Conservation (phyloP, 2,113 vertebrate species). For the Hemicordylus capensis region DNA sequence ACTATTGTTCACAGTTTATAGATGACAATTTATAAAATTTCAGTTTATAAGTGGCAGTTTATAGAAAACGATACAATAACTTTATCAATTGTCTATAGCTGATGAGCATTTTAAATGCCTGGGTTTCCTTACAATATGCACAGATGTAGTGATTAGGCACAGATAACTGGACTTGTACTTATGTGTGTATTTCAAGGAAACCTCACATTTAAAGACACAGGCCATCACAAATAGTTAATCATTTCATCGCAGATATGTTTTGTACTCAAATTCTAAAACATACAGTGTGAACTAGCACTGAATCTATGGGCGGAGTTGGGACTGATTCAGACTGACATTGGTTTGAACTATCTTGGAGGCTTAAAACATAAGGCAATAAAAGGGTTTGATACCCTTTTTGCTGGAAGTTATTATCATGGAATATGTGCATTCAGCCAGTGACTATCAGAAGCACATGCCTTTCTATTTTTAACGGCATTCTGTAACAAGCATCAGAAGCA, state of each 20-base stretch:
- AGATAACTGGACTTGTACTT: neutral
- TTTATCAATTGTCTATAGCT: neutral
- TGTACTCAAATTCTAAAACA: neutral
- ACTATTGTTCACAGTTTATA: neutral
- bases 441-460: neutral
- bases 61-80: neutral
- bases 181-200: neutral
- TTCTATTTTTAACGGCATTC: conserved; percentile 5
- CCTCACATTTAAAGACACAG: neutral
- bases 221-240: too few relatives aligned
- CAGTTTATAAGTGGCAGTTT: neutral
- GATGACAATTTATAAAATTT: neutral
- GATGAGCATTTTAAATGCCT: neutral
- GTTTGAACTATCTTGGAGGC: neutral
- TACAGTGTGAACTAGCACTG: neutral
- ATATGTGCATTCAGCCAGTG: neutral
- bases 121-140: neutral
- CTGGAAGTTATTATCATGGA: neutral
- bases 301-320: neutral
- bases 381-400: neutral
- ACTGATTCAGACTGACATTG: neutral
- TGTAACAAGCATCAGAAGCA: neutral
- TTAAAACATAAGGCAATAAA: neutral
- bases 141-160: neutral
- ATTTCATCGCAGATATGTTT: neutral